These are phyloP conservation scores for Portunus trituberculatus DNA, from an alignment of 1,140 invertebrate species.

Conservation along the genomic window DNA sequence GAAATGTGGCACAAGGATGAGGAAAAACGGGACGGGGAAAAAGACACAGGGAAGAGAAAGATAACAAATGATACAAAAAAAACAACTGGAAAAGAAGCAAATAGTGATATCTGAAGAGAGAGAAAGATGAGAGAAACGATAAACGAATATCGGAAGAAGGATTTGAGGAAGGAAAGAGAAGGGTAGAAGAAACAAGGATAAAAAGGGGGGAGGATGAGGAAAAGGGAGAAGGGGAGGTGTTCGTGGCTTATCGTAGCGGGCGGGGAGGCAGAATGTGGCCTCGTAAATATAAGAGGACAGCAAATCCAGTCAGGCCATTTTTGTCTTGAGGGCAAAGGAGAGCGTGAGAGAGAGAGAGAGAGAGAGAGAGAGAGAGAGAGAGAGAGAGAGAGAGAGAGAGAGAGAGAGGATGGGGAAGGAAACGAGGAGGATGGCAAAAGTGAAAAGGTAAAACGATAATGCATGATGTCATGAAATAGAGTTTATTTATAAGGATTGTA, in stretches of 20 bases:
- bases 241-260: slow-evolving; percentile 30
- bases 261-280: slow-evolving; percentile 7
- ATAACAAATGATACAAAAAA: neutral
- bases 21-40: neutral
- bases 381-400: slow-evolving; percentile 16
- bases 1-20: neutral
- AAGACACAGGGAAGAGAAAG: neutral
- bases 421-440: neutral
- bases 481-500: too few species aligned
- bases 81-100: neutral
- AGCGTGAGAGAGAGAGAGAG: slow-evolving; percentile 51
- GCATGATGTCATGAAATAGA: too few species aligned
- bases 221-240: neutral
- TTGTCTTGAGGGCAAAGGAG: neutral
- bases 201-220: neutral
- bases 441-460: neutral
- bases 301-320: slow-evolving; percentile 13
- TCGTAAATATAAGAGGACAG: slow-evolving; percentile 22
- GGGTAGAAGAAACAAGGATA: neutral
- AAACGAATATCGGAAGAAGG: neutral
- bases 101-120: neutral
- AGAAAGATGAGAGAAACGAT: neutral
- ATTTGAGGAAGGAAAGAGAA: neutral
- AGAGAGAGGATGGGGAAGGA: neutral
- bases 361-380: neutral